Evolutionary conservation across 2,797 vertebrate species (phyloP).

Genomic region (Epinephelus awoara): DNA sequence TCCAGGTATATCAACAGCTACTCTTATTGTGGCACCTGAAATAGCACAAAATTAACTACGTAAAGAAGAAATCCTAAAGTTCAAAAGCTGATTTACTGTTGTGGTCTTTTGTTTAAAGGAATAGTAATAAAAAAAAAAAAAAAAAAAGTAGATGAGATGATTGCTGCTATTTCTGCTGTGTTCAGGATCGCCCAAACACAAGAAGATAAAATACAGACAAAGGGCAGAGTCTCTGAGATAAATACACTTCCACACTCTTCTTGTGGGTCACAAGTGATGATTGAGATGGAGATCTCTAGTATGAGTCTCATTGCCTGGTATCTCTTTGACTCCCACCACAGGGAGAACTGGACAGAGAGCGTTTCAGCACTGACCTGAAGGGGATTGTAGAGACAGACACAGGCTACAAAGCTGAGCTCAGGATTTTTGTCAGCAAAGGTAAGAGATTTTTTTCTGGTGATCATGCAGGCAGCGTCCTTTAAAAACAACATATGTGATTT

Average conservation of each 20-base stretch:
- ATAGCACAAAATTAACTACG: neutral
- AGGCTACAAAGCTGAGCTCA: slow-evolving; percentile 83
- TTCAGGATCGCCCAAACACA: too few species aligned
- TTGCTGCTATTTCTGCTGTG: neutral
- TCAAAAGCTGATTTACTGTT: neutral
- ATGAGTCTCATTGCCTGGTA: neutral
- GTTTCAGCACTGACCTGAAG: slow-evolving; percentile 79
- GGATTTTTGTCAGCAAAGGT: slow-evolving; percentile 86
- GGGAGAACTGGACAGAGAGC: slow-evolving; percentile 82
- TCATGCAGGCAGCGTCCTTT: accelerated
- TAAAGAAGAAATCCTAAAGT: neutral
- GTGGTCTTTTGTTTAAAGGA: neutral
- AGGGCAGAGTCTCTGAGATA: too few species aligned
- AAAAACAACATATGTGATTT: neutral
- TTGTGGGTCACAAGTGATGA: too few species aligned
- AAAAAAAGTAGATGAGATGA: neutral
- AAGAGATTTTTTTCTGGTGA: neutral
- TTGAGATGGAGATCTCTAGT: too few species aligned
- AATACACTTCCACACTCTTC: too few species aligned
- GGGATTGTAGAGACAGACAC: slow-evolving; percentile 67
- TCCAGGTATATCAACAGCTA: slow-evolving; percentile 77
- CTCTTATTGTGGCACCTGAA: accelerated
- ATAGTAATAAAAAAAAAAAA: too few species aligned
- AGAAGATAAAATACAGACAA: too few species aligned
- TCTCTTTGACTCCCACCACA: slow-evolving; percentile 32